Base-by-base conservation (phyloP, 2,113 vertebrate species). In the Dicerorhinus sumatrensis region DNA sequence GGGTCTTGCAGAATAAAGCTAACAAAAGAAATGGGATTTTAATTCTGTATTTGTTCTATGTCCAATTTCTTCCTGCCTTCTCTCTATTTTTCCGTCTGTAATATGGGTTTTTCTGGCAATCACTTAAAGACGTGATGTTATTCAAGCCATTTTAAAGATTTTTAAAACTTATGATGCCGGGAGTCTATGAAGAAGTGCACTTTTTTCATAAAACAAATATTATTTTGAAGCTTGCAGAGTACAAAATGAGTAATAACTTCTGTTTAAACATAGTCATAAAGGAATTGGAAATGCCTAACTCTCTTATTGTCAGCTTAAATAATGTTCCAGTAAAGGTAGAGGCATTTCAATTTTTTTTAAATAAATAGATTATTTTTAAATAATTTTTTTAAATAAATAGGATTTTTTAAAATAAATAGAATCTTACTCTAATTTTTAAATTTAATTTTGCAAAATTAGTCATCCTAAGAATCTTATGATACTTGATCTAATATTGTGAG, bases 171-270 rank as follows among this genome's bases (percentile, higher is more conserved):
- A 1, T 31, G 56, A 63, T 97, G 0, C 31, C 54, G 17, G 7
- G 14, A 86, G 17, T 94, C 54, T 73, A 48, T 70, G 25, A 60
- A 82, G 10, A 95, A 51, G 46, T 82, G 23, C 3, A 33, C 33
- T n/a, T 85, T 97, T 85, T 65, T 62, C 27, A 76, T 91, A 81
- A 92, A 80, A 76, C 56, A 86, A 92, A 91, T 89, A 75, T 17
- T 8, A 96, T 80, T 96, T 95, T 70, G 42, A 81, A 95, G 20
- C 48, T 85, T 82, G 18, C 65, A 70, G 86, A 93, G 14, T 86
- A 88, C 25, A 81, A 91, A 91, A 70, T 93, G 81, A 95, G 16
- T 92, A 93, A 77, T 94, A 94, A 58, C 63, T 95, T 95, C 46
- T 95, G 63, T 95, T 96, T 86, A 93, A 96, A 84, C 16, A 79